Conservation (phyloP, 2,888 invertebrate genomes). For the Malthinus seriepunctatus region DNA sequence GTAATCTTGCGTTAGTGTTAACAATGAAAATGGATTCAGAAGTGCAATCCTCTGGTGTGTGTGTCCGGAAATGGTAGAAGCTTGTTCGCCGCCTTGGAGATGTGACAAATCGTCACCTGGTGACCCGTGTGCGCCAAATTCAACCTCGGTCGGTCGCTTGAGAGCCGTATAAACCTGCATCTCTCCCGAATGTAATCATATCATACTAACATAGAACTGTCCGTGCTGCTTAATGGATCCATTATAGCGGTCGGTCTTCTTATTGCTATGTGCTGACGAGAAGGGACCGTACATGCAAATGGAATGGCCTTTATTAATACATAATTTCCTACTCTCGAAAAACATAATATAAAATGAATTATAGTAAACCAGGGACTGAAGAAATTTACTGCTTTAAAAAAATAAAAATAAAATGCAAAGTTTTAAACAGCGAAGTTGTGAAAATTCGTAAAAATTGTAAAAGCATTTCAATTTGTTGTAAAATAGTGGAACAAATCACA, state of each 20-base stretch:
- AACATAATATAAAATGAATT: conserved; percentile 41
- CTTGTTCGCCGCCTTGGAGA: conserved; percentile 55
- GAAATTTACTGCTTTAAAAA: conserved; percentile 13
- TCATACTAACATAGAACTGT: conserved; percentile 44
- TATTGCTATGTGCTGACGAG: conserved; percentile 43
- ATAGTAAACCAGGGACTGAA: conserved; percentile 35
- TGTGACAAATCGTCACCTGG: conserved; percentile 58
- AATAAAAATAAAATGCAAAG: conserved; percentile 17
- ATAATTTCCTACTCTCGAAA: conserved; percentile 41
- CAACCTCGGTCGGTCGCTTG: conserved; percentile 49
- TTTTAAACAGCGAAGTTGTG: neutral
- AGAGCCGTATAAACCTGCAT: conserved; percentile 50
- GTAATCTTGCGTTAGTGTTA: conserved; percentile 34
- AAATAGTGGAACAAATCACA: conserved; percentile 35
- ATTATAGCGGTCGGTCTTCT: conserved; percentile 47
- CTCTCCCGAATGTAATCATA: conserved; percentile 48
- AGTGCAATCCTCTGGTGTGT: conserved; percentile 36
- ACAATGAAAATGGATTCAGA: conserved; percentile 33
- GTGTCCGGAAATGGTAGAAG: conserved; percentile 54
- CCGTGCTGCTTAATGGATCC: conserved; percentile 49
- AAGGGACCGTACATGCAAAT: conserved; percentile 46
- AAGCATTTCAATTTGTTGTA: conserved; percentile 34
- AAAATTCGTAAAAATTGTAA: conserved; percentile 13
- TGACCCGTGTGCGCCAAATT: conserved; percentile 52
- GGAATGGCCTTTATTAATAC: conserved; percentile 49